Evolutionary conservation across 2,113 vertebrate genomes (phyloP), one percentile per base, ranked within the genome.

Genomic region (Elgaria multicarinata): DNA sequence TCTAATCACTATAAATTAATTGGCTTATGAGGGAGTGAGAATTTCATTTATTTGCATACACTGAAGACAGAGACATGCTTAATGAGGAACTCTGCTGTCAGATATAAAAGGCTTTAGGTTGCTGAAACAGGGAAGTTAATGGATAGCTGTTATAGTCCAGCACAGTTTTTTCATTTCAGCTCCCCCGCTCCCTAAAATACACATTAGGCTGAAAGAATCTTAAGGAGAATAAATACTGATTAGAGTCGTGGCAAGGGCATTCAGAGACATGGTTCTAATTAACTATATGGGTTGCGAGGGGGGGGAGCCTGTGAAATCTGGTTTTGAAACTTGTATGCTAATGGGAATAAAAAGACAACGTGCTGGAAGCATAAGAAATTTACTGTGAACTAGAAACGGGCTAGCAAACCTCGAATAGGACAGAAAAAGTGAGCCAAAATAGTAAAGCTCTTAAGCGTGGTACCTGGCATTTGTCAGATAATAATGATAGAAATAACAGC

Each of bases 1-100:
- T 83, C 92, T 26, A 46, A 92, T 91, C 31, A 64, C 1, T 2
- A n/a, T 67, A 77, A 39, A 79, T 91, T 94, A 88, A 84, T 72
- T 90, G n/a, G 76, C 33, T 77, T 90, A 81, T 84, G 64, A 1
- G 1, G 64, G 76, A 24, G 55, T 39, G 10, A 58, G 90, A 75
- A 12, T 88, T 89, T 82, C 58, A 55, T 69, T 55, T 91, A 78
- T 58, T 69, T 92, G 71, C 72, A 75, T 82, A 77, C 83, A 55
- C 10, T 20, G 46, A 83, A 87, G 71, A 55, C 58, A 36, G 85
- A 89, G 50, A 55, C 83, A 53, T 82, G 72, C 44, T 86, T 84
- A 58, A 69, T 89, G 72, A 89, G 53, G 87, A 90, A 46, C 1
- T 53, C 9, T 12, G 66, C 6, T n/a, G 5, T 85, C 75, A 77